A percentile compares a stretch with the other conserved stretches of the same genome.
Evolutionary conservation across 2,888 invertebrate genomes (phyloP).

Genomic region (Chymomyza fuscimana): DNA sequence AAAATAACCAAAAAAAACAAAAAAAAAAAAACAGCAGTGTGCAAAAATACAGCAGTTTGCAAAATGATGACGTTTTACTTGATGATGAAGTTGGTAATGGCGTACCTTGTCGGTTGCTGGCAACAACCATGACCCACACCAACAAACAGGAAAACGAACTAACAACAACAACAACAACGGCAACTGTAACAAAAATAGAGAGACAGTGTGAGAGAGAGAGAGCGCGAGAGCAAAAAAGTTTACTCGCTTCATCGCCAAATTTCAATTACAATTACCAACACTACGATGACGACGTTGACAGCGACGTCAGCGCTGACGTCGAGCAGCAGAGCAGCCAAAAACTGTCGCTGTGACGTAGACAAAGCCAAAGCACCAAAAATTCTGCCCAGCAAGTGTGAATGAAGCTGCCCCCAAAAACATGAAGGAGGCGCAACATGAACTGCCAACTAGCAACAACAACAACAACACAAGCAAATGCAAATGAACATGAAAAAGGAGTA

Average conservation of each 20-base stretch:
- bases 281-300: slow-evolving; percentile 14
- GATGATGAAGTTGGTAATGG: slow-evolving; percentile 13
- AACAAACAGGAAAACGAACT: slow-evolving; percentile 63
- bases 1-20: slow-evolving; percentile 18
- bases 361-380: slow-evolving; percentile 13
- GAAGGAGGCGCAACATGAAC: background rate
- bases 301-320: slow-evolving; percentile 8
- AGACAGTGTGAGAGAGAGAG: slow-evolving; percentile 15
- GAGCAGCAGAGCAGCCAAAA: background rate
- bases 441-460: background rate
- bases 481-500: slow-evolving; percentile 2
- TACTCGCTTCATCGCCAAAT: slow-evolving; percentile 76
- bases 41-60: slow-evolving; percentile 4
- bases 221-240: slow-evolving; percentile 35
- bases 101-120: slow-evolving; percentile 11
- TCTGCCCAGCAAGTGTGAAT: background rate
- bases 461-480: background rate
- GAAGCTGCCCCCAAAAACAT: background rate
- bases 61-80: slow-evolving; percentile 31
- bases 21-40: slow-evolving; percentile 7
- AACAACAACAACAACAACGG: slow-evolving; percentile 47
- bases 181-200: slow-evolving; percentile 62
- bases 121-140: slow-evolving; percentile 77
- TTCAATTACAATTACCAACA: slow-evolving; percentile 75
- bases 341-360: slow-evolving; percentile 27